These are phyloP conservation scores for Bugula neritina DNA, from an alignment of 2,888 invertebrate genomes.

Conservation along the genomic window DNA sequence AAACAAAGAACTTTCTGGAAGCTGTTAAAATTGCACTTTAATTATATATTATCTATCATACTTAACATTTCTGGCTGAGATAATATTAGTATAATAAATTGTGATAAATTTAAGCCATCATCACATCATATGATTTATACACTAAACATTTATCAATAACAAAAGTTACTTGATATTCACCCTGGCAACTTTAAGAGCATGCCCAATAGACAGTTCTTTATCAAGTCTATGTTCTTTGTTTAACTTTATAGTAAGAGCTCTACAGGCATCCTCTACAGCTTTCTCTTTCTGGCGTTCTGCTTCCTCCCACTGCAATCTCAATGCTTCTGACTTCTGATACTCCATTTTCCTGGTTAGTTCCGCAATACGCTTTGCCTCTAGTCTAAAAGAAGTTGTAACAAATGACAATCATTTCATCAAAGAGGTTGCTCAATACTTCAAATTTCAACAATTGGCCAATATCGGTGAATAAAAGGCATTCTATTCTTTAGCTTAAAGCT, in stretches of 20 bases:
- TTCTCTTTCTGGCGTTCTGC: slow-evolving; percentile 39
- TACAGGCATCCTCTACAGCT: slow-evolving; percentile 42
- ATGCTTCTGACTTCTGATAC: slow-evolving; percentile 1
- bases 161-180: too few relatives aligned
- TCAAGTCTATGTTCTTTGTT: slow-evolving; percentile 39
- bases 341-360: slow-evolving; percentile 5
- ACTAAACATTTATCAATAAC: too few relatives aligned
- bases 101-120: too few relatives aligned
- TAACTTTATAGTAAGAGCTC: slow-evolving; percentile 35
- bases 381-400: not conserved
- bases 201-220: slow-evolving; percentile 40
- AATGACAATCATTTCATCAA: not conserved
- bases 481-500: too few relatives aligned
- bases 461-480: too few relatives aligned
- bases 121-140: too few relatives aligned
- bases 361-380: slow-evolving; percentile 12
- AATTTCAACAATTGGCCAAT: too few relatives aligned
- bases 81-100: too few relatives aligned
- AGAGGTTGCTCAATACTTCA: not conserved
- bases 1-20: too few relatives aligned
- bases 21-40: too few relatives aligned
- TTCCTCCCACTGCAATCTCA: slow-evolving; percentile 36
- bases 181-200: slow-evolving; percentile 41
- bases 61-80: too few relatives aligned
- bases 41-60: too few relatives aligned